Evolutionary conservation across 2,888 invertebrate species (phyloP).

Genomic region (Metellina segmentata): DNA sequence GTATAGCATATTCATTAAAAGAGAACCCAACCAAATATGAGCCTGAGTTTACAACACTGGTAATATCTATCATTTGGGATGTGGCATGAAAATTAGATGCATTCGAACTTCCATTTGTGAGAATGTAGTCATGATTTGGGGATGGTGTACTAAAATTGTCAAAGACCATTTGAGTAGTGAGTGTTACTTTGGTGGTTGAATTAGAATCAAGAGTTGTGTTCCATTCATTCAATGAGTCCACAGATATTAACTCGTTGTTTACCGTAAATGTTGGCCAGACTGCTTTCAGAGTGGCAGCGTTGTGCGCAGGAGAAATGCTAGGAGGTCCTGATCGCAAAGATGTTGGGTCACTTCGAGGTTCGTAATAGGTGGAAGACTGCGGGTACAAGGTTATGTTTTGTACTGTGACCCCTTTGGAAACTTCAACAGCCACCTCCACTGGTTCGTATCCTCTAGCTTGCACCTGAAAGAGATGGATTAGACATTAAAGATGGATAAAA

Average conservation of each 20-base stretch:
- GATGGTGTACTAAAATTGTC: too few species aligned
- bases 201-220: too few species aligned
- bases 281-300: conserved; percentile 26
- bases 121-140: too few species aligned
- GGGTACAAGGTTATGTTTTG: conserved; percentile 74
- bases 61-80: too few species aligned
- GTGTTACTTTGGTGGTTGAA: too few species aligned
- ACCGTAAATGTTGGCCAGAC: conserved; percentile 69
- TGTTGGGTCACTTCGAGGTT: conserved; percentile 22
- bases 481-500: background rate
- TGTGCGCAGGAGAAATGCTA: conserved; percentile 28
- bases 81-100: too few species aligned
- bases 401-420: conserved; percentile 69
- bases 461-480: conserved; percentile 34
- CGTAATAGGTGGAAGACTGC: conserved; percentile 24
- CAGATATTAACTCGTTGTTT: conserved; percentile 43
- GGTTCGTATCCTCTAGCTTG: conserved; percentile 76
- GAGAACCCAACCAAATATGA: too few species aligned
- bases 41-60: too few species aligned
- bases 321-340: background rate
- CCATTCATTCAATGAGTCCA: background rate
- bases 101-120: too few species aligned
- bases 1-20: too few species aligned
- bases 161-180: too few species aligned
- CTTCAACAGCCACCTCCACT: conserved; percentile 66